Evolutionary conservation across 2,888 invertebrate genomes (phyloP).

Genomic region (Anorthoa munda): DNA sequence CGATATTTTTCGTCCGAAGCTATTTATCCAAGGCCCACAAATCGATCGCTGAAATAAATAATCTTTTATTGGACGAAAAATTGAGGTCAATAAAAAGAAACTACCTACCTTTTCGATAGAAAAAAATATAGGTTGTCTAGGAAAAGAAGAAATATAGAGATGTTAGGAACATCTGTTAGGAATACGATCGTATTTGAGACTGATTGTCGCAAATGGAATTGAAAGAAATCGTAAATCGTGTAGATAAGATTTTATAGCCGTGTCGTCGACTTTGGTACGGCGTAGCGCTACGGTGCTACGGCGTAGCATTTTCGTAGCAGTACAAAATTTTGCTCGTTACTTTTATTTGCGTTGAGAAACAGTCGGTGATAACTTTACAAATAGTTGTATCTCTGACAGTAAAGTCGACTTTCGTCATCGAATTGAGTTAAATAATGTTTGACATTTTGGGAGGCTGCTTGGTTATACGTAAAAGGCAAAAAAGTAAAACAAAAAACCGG

Average conservation of each 20-base stretch:
- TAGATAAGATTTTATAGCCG: slow-evolving; percentile 50
- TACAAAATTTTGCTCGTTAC: slow-evolving; percentile 11
- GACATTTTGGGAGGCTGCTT: neutral
- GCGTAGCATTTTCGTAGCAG: slow-evolving; percentile 37
- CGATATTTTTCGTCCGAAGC: slow-evolving; percentile 41
- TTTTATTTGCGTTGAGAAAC: slow-evolving; percentile 22
- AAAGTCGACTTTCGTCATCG: neutral
- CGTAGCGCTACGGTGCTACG: slow-evolving; percentile 50
- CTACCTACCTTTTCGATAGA: slow-evolving; percentile 6
- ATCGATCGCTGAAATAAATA: slow-evolving; percentile 48
- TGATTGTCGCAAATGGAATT: slow-evolving; percentile 50
- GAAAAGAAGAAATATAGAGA: slow-evolving; percentile 34
- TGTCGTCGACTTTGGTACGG: neutral
- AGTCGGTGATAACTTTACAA: slow-evolving; percentile 9
- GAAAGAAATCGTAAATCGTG: slow-evolving; percentile 50
- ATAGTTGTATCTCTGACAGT: slow-evolving; percentile 6
- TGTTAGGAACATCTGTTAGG: slow-evolving; percentile 31
- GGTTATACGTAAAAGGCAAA: neutral
- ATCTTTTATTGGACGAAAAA: slow-evolving; percentile 45
- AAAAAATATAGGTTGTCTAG: slow-evolving; percentile 22
- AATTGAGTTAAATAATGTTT: slow-evolving; percentile 11
- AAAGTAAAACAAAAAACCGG: neutral
- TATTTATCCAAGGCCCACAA: slow-evolving; percentile 32
- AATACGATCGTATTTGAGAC: slow-evolving; percentile 31
- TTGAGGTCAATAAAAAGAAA: slow-evolving; percentile 15